phyloP scores from a whole-genome alignment of 2,888 invertebrate species.

The Tanypteryx hageni region DNA sequence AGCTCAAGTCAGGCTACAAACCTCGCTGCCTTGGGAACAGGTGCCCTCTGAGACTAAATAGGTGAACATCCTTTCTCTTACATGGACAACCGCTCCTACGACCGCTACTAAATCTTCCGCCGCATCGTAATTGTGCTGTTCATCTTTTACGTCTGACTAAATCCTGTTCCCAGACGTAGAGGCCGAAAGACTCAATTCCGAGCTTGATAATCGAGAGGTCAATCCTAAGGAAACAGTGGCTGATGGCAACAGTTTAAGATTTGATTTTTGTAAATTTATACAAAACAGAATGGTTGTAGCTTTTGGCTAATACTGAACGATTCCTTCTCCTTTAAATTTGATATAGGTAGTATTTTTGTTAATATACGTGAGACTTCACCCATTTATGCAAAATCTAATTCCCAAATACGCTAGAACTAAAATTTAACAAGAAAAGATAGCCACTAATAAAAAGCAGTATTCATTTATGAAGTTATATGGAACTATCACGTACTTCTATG shows the following conservation, averaged over 20 bases:
- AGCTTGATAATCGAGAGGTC: not conserved
- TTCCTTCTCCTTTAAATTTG: not conserved
- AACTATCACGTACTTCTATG: no score
- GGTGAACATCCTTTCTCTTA: not conserved
- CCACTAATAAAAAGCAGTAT: no score
- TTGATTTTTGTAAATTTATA: no score
- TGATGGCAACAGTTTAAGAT: not conserved
- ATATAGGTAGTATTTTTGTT: not conserved
- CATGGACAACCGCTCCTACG: not conserved
- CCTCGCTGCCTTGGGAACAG: constrained; percentile 14
- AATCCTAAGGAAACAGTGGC: not conserved
- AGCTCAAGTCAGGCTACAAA: not conserved
- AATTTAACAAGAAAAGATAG: no score
- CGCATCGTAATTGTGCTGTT: not conserved
- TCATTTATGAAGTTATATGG: no score
- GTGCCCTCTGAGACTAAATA: constrained; percentile 17
- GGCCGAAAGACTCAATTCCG: not conserved
- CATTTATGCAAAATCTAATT: no score
- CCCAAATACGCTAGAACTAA: no score
- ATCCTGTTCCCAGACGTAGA: not conserved
- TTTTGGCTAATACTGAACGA: not conserved
- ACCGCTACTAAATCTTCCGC: not conserved
- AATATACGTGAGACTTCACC: no score
- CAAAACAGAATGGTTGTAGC: no score
- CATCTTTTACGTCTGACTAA: constrained; percentile 1